Percentiles rank a stretch among this genome's conserved stretches.
Conservation (phyloP, 2,113 vertebrate genomes). For the Vanacampus margaritifer region DNA sequence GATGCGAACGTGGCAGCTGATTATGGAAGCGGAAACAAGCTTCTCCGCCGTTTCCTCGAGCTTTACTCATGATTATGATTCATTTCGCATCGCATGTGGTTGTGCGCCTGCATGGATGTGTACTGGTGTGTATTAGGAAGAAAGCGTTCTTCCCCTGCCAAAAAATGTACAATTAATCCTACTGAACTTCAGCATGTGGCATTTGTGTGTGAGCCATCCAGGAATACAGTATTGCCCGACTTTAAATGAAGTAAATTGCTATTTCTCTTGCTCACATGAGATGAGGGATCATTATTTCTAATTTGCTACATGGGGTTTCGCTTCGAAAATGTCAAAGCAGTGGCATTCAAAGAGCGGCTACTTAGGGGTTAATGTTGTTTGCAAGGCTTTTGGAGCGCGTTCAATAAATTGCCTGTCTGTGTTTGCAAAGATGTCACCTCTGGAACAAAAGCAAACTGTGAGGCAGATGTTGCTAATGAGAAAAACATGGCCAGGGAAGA, state of each 20-base stretch:
- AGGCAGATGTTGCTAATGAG: conserved; percentile 58
- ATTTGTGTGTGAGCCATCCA: conserved; percentile 23
- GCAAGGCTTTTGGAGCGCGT: conserved; percentile 36
- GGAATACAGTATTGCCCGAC: conserved; percentile 16
- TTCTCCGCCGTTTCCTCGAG: conserved; percentile 36
- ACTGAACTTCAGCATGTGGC: conserved; percentile 29
- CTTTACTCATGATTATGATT: conserved; percentile 44
- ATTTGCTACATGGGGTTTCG: conserved; percentile 1
- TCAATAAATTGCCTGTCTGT: conserved; percentile 35
- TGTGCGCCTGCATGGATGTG: conserved; percentile 2
- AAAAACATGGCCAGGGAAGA: conserved; percentile 38
- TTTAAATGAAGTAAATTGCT: conserved; percentile 13
- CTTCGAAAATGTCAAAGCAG: conserved; percentile 26
- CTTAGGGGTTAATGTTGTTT: conserved; percentile 33
- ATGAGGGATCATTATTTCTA: conserved; percentile 22
- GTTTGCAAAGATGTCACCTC: conserved; percentile 51
- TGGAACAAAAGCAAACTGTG: conserved; percentile 54
- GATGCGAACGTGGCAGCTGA: conserved; percentile 55
- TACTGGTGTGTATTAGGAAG: conserved; percentile 6
- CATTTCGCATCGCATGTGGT: conserved; percentile 42
- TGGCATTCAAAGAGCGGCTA: conserved; percentile 15
- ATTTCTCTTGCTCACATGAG: conserved; percentile 6
- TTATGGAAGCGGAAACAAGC: conserved; percentile 52
- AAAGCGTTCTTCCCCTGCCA: conserved; percentile 12
- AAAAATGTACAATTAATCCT: conserved; percentile 44